A percentile compares a stretch with the other conserved stretches of the same genome.
Evolutionary conservation across 1,140 invertebrate species (phyloP).

Genomic region (Artemia franciscana): DNA sequence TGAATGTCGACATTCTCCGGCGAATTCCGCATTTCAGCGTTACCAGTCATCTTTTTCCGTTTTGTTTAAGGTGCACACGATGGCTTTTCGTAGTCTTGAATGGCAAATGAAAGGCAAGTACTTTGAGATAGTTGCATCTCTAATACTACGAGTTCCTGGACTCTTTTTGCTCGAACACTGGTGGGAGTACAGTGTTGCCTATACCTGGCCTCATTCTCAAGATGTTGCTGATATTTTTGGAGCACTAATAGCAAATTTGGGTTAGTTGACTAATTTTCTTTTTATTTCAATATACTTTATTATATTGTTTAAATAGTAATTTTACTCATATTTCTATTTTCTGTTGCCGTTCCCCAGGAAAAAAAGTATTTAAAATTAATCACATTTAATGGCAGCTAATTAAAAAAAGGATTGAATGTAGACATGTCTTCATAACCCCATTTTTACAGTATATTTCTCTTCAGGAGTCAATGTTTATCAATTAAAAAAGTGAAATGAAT

Average conservation of each 20-base stretch:
- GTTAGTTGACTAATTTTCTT: conserved; percentile 14
- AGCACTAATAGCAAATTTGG: conserved; percentile 17
- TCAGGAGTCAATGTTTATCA: no score
- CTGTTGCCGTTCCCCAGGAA: no score
- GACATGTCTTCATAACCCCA: no score
- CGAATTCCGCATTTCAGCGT: no score
- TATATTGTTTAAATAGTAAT: conserved; percentile 26
- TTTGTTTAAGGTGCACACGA: no score
- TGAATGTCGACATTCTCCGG: no score
- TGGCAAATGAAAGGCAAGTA: conserved; percentile 9
- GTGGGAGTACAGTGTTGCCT: conserved; percentile 20
- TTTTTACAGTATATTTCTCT: no score
- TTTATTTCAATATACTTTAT: conserved; percentile 21
- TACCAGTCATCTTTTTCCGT: no score
- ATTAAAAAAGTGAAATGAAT: no score
- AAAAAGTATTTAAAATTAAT: no score
- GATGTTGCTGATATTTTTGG: conserved; percentile 17
- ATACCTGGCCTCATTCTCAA: conserved; percentile 17
- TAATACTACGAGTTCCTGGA: conserved; percentile 26
- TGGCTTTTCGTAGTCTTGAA: neutral
- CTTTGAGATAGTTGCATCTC: conserved; percentile 20
- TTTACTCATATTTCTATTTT: conserved; percentile 25
- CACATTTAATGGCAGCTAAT: no score
- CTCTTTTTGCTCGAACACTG: conserved; percentile 28
- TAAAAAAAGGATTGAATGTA: no score